A percentile compares a stretch with the other conserved stretches of the same genome.
phyloP scores from a whole-genome alignment of 2,888 invertebrate genomes.

The Lysandra coridon region DNA sequence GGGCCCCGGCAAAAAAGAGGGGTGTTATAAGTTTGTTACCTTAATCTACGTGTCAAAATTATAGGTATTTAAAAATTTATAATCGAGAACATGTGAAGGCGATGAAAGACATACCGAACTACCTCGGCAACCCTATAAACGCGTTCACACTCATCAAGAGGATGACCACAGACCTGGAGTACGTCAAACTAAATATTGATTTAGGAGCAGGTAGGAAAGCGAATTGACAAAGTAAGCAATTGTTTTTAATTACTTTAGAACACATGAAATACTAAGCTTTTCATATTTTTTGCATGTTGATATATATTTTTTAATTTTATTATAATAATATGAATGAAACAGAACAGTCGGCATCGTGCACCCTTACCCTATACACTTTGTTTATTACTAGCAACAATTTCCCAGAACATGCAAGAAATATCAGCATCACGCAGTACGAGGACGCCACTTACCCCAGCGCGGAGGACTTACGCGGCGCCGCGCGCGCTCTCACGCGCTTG shows the following conservation, averaged over 20 bases:
- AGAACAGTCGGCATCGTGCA: too few species aligned
- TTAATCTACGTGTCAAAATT: not conserved
- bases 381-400: conserved; percentile 34
- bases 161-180: conserved; percentile 94
- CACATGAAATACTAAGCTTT: too few species aligned
- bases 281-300: too few species aligned
- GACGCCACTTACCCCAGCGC: conserved; percentile 92
- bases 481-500: conserved; percentile 94
- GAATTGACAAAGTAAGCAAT: not conserved
- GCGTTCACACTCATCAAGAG: conserved; percentile 96
- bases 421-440: conserved; percentile 82
- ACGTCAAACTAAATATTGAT: conserved; percentile 88
- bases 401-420: conserved; percentile 87
- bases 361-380: too few species aligned
- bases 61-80: conserved; percentile 86
- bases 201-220: conserved; percentile 66
- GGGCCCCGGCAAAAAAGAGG: too few species aligned
- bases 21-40: too few species aligned
- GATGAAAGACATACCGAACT: conserved; percentile 87
- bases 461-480: conserved; percentile 97
- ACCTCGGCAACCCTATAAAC: conserved; percentile 95
- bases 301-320: too few species aligned
- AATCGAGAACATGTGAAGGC: conserved; percentile 89
- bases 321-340: too few species aligned
- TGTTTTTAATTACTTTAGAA: too few species aligned